Percentiles rank a stretch among this genome's conserved stretches.
These are phyloP conservation scores for Rapana venosa DNA, from an alignment of 2,888 invertebrate genomes.

Conservation along the genomic window DNA sequence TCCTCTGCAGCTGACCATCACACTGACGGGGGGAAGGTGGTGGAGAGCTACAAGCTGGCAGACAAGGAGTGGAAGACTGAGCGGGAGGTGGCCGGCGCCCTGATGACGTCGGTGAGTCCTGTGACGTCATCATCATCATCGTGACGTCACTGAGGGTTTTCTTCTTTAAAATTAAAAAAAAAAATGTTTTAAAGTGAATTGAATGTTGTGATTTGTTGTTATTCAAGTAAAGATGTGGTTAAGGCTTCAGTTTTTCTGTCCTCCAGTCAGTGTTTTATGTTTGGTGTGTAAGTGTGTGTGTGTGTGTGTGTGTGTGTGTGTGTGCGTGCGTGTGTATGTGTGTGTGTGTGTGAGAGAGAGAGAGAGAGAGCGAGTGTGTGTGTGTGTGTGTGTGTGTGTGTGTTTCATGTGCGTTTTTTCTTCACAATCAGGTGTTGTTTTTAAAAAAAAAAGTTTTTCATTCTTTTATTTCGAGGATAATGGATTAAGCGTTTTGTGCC, in stretches of 20 bases:
- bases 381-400: constrained; percentile 1
- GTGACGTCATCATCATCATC: not conserved
- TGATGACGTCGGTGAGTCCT: not conserved
- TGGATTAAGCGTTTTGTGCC: too few relatives aligned
- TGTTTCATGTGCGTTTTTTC: not conserved
- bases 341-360: too few relatives aligned
- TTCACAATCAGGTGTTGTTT: not conserved
- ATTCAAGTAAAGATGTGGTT: not conserved
- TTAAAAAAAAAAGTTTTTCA: too few relatives aligned
- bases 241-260: not conserved
- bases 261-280: not conserved
- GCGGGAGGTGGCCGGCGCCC: not conserved
- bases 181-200: too few relatives aligned
- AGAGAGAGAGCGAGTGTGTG: too few relatives aligned
- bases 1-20: not conserved
- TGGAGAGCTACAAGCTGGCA: not conserved
- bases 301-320: not conserved
- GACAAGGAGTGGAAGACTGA: not conserved
- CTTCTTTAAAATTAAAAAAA: too few relatives aligned
- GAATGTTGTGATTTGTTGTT: not conserved
- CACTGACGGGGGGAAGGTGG: not conserved
- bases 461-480: too few relatives aligned
- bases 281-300: not conserved
- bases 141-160: not conserved
- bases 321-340: not conserved